Conservation (phyloP, 2,888 invertebrate genomes). For the Andrena dorsata region DNA sequence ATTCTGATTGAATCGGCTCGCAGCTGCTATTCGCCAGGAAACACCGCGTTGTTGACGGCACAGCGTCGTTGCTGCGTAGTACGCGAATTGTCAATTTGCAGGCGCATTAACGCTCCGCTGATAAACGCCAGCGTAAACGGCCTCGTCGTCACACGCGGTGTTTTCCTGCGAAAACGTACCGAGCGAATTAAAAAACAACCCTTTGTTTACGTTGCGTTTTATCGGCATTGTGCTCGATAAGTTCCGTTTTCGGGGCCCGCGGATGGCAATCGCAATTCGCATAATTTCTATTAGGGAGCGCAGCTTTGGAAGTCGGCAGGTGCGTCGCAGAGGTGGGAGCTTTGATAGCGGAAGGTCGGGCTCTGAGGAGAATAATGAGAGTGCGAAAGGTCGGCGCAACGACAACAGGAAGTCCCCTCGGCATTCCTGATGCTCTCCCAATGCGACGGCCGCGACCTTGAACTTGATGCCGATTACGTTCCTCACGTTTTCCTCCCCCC, state of each 20-base stretch:
- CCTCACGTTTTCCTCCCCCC: neutral
- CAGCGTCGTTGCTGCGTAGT: neutral
- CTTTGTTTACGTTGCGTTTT: conserved; percentile 7
- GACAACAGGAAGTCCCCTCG: neutral
- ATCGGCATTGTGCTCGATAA: neutral
- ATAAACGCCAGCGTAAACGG: neutral
- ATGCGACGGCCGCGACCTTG: neutral
- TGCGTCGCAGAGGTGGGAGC: too few relatives aligned
- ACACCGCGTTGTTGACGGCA: neutral
- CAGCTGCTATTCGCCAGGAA: neutral
- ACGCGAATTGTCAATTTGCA: neutral
- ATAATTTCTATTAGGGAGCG: neutral
- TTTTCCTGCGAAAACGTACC: neutral
- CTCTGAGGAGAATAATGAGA: too few relatives aligned
- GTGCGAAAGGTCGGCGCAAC: neutral
- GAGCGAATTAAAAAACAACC: neutral
- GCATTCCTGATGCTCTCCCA: neutral
- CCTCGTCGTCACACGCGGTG: neutral
- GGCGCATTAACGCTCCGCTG: neutral
- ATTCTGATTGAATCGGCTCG: neutral
- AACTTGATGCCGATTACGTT: neutral
- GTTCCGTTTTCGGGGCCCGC: neutral
- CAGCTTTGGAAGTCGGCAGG: too few relatives aligned
- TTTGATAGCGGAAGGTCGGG: too few relatives aligned
- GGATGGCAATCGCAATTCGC: neutral